Evolutionary conservation across 2,797 vertebrate genomes (phyloP).

Genomic region (Hozukius guyotensis): DNA sequence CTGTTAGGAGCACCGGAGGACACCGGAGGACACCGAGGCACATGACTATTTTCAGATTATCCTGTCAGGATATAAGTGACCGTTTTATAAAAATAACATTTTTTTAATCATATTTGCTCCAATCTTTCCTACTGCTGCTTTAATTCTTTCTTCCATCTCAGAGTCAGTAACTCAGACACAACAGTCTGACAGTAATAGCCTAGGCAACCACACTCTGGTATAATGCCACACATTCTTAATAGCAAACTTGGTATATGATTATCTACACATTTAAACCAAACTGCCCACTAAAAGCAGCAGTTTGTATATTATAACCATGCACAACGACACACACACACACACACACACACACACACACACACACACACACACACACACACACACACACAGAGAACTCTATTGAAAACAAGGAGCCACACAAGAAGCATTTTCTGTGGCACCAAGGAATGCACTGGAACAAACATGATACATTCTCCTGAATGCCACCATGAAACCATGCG

Average conservation of each 20-base stretch:
- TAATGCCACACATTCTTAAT: conserved; percentile 9
- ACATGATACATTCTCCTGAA: conserved; percentile 30
- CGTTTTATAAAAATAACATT: no score
- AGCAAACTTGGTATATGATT: conserved; percentile 12
- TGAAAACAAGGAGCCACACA: conserved; percentile 37
- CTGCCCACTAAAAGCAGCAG: conserved; percentile 15
- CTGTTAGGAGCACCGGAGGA: no score
- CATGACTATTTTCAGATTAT: no score
- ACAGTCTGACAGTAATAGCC: not conserved
- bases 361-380: not conserved
- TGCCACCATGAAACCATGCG: conserved; percentile 38
- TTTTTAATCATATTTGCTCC: no score
- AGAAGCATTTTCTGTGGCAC: conserved; percentile 28
- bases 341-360: conserved; percentile 16
- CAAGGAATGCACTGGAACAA: conserved; percentile 37
- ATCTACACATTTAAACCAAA: conserved; percentile 38
- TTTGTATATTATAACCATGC: conserved; percentile 2
- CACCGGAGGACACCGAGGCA: no score
- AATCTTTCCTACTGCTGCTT: not conserved
- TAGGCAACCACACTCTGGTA: not conserved
- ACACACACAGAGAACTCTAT: not conserved
- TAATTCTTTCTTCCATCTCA: not conserved
- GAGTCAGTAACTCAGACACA: not conserved
- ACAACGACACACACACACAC: conserved; percentile 10
- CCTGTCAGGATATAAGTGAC: no score